Conservation (phyloP, 2,888 invertebrate species). For the Cantharis nigra region DNA sequence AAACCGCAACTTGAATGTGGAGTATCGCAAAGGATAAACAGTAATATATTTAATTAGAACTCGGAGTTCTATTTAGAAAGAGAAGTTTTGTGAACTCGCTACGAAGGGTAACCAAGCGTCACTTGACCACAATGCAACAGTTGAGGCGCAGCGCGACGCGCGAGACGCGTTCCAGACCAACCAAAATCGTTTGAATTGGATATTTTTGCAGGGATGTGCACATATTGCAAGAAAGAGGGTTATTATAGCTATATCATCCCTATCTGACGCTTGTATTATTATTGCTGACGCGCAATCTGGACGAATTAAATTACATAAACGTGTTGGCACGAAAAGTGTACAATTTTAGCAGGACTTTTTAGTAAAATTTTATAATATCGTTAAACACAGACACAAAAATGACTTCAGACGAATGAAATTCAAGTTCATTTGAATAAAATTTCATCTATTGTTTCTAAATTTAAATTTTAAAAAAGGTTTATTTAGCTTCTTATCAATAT, state of each 20-base stretch:
- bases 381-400: background rate
- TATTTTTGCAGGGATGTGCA: constrained; percentile 46
- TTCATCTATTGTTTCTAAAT: background rate
- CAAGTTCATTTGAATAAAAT: background rate
- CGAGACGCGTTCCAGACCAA: constrained; percentile 43
- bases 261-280: constrained; percentile 48
- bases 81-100: constrained; percentile 33
- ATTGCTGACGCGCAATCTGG: constrained; percentile 49
- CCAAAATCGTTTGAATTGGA: constrained; percentile 43
- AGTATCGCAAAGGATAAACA: constrained; percentile 14
- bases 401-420: background rate
- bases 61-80: constrained; percentile 25
- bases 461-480: background rate
- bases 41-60: constrained; percentile 36
- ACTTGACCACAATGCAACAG: constrained; percentile 48
- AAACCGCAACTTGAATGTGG: constrained; percentile 14
- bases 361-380: background rate
- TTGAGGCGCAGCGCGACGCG: constrained; percentile 41
- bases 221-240: constrained; percentile 48
- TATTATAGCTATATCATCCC: constrained; percentile 49
- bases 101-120: constrained; percentile 38
- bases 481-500: background rate
- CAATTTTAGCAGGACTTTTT: constrained; percentile 29
- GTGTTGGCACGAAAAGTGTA: constrained; percentile 43
- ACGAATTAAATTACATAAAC: constrained; percentile 46